phyloP scores from a whole-genome alignment of 2,797 vertebrate genomes.

The Syncerus caffer region DNA sequence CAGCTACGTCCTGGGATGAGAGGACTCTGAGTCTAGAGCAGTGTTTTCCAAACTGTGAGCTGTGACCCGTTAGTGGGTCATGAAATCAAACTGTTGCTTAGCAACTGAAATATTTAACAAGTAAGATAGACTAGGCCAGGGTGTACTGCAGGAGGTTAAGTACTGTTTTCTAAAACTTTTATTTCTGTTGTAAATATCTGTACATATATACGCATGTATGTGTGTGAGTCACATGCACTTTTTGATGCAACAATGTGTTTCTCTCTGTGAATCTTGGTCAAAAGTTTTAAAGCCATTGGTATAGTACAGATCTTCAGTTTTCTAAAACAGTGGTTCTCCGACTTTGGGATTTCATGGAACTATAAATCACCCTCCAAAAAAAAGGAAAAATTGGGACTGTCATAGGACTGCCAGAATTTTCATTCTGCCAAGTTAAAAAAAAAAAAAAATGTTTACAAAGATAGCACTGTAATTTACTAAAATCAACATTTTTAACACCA shows the following conservation, averaged over 20 bases:
- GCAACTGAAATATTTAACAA: background rate
- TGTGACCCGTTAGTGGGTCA: background rate
- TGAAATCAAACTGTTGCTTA: background rate
- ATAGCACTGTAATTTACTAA: background rate
- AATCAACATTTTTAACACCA: background rate
- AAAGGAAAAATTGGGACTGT: background rate
- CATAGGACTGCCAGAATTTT: background rate
- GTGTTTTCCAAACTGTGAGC: constrained; percentile 16
- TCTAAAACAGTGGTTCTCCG: background rate
- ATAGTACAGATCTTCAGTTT: background rate
- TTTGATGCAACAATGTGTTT: background rate
- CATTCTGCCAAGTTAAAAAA: background rate
- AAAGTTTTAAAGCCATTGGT: background rate
- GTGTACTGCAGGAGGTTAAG: background rate
- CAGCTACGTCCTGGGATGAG: background rate
- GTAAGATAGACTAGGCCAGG: background rate
- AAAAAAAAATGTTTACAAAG: background rate
- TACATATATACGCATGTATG: background rate
- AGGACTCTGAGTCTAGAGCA: background rate
- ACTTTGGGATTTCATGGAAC: background rate
- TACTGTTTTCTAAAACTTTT: background rate
- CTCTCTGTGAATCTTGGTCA: background rate
- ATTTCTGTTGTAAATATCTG: constrained; percentile 14
- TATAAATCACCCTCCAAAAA: background rate
- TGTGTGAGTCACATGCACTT: background rate